Evolutionary conservation across 2,888 invertebrate species (phyloP), one percentile per base, ranked within the genome.

Genomic region (Ceraclea dissimilis): DNA sequence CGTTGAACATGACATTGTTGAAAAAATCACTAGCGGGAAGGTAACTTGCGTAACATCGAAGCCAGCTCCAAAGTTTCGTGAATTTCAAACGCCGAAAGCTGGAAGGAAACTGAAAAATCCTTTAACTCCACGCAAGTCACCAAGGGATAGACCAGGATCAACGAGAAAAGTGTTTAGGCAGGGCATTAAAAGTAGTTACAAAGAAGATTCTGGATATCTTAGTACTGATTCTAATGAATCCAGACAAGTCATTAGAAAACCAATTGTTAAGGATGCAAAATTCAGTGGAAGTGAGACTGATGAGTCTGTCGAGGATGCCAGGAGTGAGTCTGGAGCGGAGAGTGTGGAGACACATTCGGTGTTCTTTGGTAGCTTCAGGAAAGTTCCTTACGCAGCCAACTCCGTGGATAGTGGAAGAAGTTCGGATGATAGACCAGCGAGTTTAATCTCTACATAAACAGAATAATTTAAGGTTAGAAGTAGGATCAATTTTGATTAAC

Each of bases 321-420:
- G 88, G 61, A 90, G 90, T 73, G 91, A 91, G 73, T 91, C 90
- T 20, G 91, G 91, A 1, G 91, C 88, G 2, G 91, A 91, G 68
- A 91, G 90, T 73, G 78, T 90, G 22, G 91, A 90, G 66, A 91
- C 91, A 0, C 90, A 91, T 72, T 91, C 90, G 2, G 90, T 91
- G 43, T 88, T 90, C 68, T 90, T 90, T 65, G 89, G 87, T 49
- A 86, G 84, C 68, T 84, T 85, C 66, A 74, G 84, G 59, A 83
- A 82, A 62, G 67, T 60, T 46, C 63, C 58, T 49, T 57, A 63
- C 26, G 60, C 64, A 21, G 63, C 63, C 17, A 68, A 68, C n/a
- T 71, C 71, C 1, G 64, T 70, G 54, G 73, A 75, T 61, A 73
- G 71, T 62, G 72, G 72, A 16, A 66, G 70, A 2, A 69, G 69